Conservation (phyloP, 2,888 invertebrate species). For the Chironomus riparius region DNA sequence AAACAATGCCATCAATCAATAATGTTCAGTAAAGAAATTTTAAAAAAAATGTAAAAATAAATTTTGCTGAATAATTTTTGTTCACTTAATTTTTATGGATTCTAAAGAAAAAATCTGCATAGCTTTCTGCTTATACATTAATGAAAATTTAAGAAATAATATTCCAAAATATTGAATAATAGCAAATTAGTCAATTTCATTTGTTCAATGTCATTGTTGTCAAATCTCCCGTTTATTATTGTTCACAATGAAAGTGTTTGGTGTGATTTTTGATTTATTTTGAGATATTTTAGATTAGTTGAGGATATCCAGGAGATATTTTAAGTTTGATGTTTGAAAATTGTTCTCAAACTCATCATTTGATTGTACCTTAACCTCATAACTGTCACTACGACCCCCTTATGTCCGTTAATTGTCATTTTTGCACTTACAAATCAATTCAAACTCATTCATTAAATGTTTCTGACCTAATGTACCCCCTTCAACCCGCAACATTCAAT, state of each 20-base stretch:
- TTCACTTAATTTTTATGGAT: neutral
- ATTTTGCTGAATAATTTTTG: slow-evolving; percentile 19
- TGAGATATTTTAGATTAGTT: neutral
- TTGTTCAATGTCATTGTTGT: neutral
- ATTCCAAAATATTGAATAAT: neutral
- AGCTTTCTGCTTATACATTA: neutral
- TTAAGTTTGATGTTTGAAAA: neutral
- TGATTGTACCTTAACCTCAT: no score
- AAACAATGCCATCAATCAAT: slow-evolving; percentile 21
- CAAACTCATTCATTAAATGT: no score
- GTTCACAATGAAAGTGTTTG: slow-evolving; percentile 20
- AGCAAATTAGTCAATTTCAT: neutral
- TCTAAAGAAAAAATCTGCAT: neutral
- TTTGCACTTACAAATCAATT: no score
- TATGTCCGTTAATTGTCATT: no score
- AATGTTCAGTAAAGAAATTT: slow-evolving; percentile 18
- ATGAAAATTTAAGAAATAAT: neutral
- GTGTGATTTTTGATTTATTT: neutral
- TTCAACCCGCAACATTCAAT: no score
- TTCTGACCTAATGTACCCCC: no score
- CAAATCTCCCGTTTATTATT: neutral
- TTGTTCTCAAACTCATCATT: no score
- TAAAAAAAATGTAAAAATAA: slow-evolving; percentile 1
- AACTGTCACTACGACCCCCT: no score
- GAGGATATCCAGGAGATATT: no score